phyloP scores from a whole-genome alignment of 2,797 vertebrate species.

The Sorex maritimensis region DNA sequence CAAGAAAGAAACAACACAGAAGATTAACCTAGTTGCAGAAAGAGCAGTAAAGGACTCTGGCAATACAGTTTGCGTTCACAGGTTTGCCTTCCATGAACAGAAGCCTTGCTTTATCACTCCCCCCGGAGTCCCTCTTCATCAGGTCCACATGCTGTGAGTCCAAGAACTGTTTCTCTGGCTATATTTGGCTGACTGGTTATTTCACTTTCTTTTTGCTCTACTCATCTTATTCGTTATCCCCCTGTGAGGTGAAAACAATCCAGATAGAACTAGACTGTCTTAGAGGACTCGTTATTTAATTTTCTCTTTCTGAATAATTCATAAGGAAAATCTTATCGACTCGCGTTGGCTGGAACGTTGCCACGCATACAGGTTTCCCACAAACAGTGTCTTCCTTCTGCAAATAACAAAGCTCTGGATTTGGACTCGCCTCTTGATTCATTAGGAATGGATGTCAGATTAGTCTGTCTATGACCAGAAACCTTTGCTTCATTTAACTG shows the following conservation, averaged over 20 bases:
- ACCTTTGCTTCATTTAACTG: background rate
- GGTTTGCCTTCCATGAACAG: conserved; percentile 46
- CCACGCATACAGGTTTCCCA: background rate
- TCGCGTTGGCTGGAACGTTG: conserved; percentile 41
- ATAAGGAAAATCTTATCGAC: conserved; percentile 72
- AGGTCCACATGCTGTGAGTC: conserved; percentile 59
- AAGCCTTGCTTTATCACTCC: conserved; percentile 59
- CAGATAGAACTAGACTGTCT: conserved; percentile 72
- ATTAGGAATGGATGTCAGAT: background rate
- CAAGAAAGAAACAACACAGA: conserved; percentile 56
- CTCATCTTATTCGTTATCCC: conserved; percentile 82
- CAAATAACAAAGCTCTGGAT: background rate
- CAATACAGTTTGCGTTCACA: background rate
- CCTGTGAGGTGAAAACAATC: conserved; percentile 78
- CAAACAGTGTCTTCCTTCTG: background rate
- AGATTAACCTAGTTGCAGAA: conserved; percentile 84
- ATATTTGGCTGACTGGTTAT: conserved; percentile 83
- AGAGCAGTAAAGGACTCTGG: conserved; percentile 70
- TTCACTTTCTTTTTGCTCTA: conserved; percentile 85
- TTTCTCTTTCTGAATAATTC: conserved; percentile 85
- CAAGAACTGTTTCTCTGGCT: conserved; percentile 65
- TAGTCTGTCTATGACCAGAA: background rate
- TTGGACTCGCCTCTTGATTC: background rate
- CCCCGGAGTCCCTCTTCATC: conserved; percentile 15
- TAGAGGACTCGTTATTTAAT: conserved; percentile 78